Evolutionary conservation across 2,113 vertebrate genomes (phyloP), one percentile per base, ranked within the genome.

Genomic region (Oenanthe oenanthe): DNA sequence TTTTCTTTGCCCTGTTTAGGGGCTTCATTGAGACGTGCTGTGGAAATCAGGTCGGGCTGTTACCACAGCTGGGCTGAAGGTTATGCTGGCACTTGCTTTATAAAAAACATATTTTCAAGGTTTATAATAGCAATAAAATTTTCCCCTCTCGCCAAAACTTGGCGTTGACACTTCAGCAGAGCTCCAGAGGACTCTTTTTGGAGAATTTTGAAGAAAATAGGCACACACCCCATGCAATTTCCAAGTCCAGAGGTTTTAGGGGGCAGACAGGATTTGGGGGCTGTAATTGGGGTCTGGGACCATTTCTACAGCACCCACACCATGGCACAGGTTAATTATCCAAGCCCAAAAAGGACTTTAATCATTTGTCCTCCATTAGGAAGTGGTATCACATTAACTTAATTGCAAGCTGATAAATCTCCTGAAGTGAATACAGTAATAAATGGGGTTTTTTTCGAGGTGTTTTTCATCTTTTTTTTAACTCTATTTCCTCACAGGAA

Each of bases 41-140:
- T 92, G 77, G 93, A 95, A 96, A 88, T 81, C 75, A 73, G 63
- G 93, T 53, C 17, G 20, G 61, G 48, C 61, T 88, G 78, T 96
- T 95, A 68, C 77, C 12, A 13, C 95, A 97, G 88, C 94, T 93
- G 94, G 5, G 32, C 86, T 9, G 4, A 85, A 70, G 79, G 63
- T 65, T 88, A 5, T 17, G 50, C 26, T 79, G 74, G 85, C 60
- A 79, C 72, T 93, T 51, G 81, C 67, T 88, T 93, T 48, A 93
- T 85, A 94, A 92, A 95, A 96, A 94, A n/a, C 75, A 74, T 94
- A 95, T 96, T 97, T 89, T 91, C 88, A 66, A 65, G 87, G 71
- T 92, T 97, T 81, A 93, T 81, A 85, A 94, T 42, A 60, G 85
- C 87, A 95, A 68, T 96, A 86, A 96, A 95, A 70, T 85, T 82